Percentiles rank a stretch among this genome's conserved stretches.
Evolutionary conservation across 2,113 vertebrate species (phyloP).

Genomic region (Nanger granti): DNA sequence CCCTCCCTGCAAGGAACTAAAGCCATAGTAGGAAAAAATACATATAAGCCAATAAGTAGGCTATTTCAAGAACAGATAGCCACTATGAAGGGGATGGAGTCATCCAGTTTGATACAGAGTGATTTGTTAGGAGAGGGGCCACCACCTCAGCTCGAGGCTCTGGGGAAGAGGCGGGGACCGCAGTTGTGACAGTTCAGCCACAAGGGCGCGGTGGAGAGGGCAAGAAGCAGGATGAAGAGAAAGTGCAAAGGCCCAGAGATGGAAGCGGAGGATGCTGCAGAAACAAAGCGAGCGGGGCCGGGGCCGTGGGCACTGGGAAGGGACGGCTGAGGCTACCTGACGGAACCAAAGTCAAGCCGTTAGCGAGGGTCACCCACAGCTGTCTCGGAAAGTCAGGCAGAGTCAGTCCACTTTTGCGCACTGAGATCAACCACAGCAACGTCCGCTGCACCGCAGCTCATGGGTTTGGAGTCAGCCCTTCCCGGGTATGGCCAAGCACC

Average conservation of each 20-base stretch:
- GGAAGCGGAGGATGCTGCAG: not conserved
- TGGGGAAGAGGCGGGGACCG: not conserved
- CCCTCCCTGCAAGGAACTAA: not conserved
- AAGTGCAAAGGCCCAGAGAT: not conserved
- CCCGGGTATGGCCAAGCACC: not conserved
- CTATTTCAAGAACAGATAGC: not conserved
- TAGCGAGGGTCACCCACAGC: not conserved
- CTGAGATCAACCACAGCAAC: not conserved
- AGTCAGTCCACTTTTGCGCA: not conserved
- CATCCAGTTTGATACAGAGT: not conserved
- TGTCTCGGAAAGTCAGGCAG: fast-evolving
- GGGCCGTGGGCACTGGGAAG: not conserved
- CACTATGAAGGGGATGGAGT: not conserved
- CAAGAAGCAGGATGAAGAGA: not conserved
- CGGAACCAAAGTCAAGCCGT: too few species aligned
- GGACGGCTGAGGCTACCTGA: too few species aligned
- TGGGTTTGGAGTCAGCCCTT: not conserved
- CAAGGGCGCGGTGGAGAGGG: not conserved
- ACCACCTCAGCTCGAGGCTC: not conserved
- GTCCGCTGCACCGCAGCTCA: fast-evolving
- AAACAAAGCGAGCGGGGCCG: not conserved
- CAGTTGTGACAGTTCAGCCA: not conserved
- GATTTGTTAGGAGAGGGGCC: not conserved
- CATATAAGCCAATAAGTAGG: not conserved
- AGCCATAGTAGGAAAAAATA: not conserved